Evolutionary conservation across 2,888 invertebrate genomes (phyloP), one percentile per base, ranked within the genome.

Genomic region (Scaptomyza tumidula): DNA sequence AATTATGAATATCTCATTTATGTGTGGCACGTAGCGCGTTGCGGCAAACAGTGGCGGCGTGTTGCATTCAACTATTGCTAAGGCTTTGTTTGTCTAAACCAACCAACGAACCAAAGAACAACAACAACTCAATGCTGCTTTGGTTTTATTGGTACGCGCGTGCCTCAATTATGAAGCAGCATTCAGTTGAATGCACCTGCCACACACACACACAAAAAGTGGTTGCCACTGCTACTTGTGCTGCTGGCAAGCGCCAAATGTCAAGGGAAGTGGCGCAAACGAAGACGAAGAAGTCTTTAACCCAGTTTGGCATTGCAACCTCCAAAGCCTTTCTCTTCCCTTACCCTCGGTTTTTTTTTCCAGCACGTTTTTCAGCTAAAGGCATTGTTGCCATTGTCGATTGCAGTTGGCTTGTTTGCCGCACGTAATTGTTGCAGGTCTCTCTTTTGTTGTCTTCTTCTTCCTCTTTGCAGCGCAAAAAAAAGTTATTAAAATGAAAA

Each of bases 351-450:
- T n/a, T n/a, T n/a, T n/a, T 43, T 27, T 31, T 49, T 29, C 19
- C 19, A 44, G 44, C 33, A 54, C 6, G 37, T 27, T 56, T 69
- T 56, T 39, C 16, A 27, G 37, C 56, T 14, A 50, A 41, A 31
- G 44, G 64, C 65, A 64, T 85, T 82, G 80, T 75, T 81, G 61
- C 71, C 68, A 69, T 82, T 83, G 80, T 68, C 66, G 83, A 77
- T 79, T 63, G 76, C 75, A 79, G 61, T 61, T 62, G 46, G 69
- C 67, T 67, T 78, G 81, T 81, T 83, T 85, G 80, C 83, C 44
- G 83, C 83, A 84, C 83, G 88, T 88, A 84, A 84, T 84, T 84
- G 86, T 86, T 83, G 88, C 88, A 71, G 72, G 77, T 76, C 79
- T 74, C 16, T 16, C 41, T 16, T 16, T 60, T 68, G 59, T 76